A percentile compares a stretch with the other conserved stretches of the same genome.
phyloP scores from a whole-genome alignment of 1,140 invertebrate species.

The Orius insidiosus region DNA sequence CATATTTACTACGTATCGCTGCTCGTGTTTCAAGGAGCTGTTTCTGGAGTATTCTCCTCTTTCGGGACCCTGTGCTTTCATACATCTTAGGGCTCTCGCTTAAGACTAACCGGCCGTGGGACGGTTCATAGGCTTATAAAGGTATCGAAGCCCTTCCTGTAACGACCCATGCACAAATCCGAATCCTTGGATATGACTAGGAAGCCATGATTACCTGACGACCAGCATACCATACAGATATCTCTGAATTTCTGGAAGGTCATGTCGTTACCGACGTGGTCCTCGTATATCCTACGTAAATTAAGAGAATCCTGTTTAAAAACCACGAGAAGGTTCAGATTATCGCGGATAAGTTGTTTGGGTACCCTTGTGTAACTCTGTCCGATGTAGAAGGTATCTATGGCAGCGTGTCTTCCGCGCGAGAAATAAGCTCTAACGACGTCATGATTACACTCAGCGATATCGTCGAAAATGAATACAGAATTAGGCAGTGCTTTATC shows the following conservation, averaged over 20 bases:
- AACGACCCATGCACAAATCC: constrained; percentile 21
- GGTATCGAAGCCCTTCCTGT: constrained; percentile 23
- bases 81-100: too few species aligned
- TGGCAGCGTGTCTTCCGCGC: constrained; percentile 24
- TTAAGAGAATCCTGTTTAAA: constrained; percentile 10
- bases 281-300: constrained; percentile 7
- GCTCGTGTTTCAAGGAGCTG: too few species aligned
- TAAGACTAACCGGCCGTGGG: too few species aligned
- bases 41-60: too few species aligned
- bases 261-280: constrained; percentile 7
- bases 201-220: constrained; percentile 19
- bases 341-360: constrained; percentile 27
- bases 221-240: constrained; percentile 1
- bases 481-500: constrained; percentile 20
- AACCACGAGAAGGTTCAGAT: constrained; percentile 24
- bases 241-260: constrained; percentile 3
- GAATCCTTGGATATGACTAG: constrained; percentile 23
- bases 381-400: too few species aligned
- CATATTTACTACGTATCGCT: too few species aligned
- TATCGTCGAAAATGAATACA: constrained; percentile 27
- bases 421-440: constrained; percentile 24
- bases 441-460: constrained; percentile 25
- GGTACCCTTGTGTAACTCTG: constrained; percentile 25
- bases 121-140: too few species aligned
- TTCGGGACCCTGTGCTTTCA: too few species aligned